phyloP scores from a whole-genome alignment of 2,113 vertebrate species.

The Opisthocomus hoazin region DNA sequence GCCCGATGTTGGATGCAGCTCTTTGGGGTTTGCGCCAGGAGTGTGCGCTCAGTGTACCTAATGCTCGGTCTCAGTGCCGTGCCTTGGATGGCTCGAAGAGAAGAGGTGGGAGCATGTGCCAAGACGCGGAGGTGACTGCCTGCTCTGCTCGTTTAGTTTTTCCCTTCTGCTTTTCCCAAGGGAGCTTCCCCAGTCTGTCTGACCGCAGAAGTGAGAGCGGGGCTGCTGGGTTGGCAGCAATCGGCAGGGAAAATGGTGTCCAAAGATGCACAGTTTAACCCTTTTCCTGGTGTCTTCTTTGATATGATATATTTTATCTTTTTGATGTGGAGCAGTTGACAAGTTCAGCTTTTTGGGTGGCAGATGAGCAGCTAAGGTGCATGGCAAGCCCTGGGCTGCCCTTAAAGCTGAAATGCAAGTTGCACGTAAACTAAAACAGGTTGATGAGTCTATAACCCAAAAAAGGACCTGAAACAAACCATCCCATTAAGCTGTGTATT shows the following conservation, averaged over 20 bases:
- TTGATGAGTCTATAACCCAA: not conserved
- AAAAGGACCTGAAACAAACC: conserved; percentile 23
- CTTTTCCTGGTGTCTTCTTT: not conserved
- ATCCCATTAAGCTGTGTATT: conserved; percentile 3
- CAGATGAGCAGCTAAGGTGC: not conserved
- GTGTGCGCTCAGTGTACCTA: accelerated
- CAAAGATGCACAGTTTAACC: not conserved
- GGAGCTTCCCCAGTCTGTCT: not conserved
- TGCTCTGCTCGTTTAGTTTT: too few relatives aligned
- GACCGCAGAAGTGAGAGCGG: not conserved
- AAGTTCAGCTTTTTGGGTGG: not conserved
- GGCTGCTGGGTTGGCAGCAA: not conserved
- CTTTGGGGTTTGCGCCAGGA: accelerated
- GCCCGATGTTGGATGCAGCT: accelerated
- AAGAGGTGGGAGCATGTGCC: accelerated
- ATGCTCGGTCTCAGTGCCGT: not conserved
- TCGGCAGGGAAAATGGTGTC: not conserved
- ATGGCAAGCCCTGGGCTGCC: not conserved
- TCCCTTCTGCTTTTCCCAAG: accelerated
- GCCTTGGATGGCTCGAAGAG: not conserved
- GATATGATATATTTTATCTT: accelerated
- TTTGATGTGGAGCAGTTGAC: accelerated
- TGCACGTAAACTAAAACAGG: not conserved
- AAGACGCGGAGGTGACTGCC: accelerated
- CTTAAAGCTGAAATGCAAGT: not conserved